phyloP scores from a whole-genome alignment of 2,113 vertebrate genomes.

The Balaenoptera acutorostrata region DNA sequence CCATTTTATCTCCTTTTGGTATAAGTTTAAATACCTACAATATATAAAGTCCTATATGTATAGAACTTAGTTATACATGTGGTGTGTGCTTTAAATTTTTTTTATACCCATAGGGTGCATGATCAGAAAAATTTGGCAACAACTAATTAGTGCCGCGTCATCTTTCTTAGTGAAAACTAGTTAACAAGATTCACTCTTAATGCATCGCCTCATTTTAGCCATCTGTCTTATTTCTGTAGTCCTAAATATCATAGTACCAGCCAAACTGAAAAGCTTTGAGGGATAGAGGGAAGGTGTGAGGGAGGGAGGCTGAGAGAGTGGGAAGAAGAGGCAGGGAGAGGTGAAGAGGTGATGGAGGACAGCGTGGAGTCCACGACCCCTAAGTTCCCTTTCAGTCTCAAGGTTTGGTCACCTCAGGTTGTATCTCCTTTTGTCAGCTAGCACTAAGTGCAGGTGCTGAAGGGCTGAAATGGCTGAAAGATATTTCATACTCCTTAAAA shows the following conservation, averaged over 20 bases:
- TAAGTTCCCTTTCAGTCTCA: neutral
- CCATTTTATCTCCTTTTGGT: neutral
- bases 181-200: neutral
- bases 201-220: neutral
- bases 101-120: neutral
- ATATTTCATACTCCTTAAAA: neutral
- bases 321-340: neutral
- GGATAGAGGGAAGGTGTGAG: neutral
- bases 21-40: neutral
- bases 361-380: no score
- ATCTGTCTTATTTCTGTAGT: neutral
- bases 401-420: neutral
- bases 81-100: neutral
- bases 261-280: neutral
- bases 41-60: neutral
- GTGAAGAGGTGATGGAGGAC: neutral
- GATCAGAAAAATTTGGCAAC: neutral
- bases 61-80: neutral
- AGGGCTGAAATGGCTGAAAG: neutral
- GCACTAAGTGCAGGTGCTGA: neutral
- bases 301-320: neutral
- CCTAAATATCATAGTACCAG: neutral
- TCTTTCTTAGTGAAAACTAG: constrained; percentile 6
- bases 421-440: neutral
- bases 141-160: neutral